Base-by-base conservation (phyloP, 2,888 invertebrate genomes). In the Mimumesa dahlbomi region DNA sequence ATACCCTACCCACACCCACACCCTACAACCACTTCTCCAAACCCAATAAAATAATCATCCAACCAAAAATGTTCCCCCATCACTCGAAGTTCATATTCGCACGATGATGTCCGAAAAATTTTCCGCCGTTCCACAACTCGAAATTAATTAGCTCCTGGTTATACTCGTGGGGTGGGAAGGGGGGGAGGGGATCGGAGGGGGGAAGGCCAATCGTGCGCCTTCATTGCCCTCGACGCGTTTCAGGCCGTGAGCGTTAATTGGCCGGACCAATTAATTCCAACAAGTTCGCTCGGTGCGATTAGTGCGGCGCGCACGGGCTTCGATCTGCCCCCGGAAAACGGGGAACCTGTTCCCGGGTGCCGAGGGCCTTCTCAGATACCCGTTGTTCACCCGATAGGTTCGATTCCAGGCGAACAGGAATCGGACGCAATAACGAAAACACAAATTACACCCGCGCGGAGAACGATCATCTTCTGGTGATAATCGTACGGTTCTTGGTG, bases 261-360 rank as follows among this genome's bases (percentile, higher is more conserved):
- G 88, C 84, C 83, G 83, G 84, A 87, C 85, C 88, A 89, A 88
- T 88, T 89, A 89, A 88, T 89, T 88, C 87, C 87, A 85, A 88
- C 88, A 87, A 88, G 88, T 85, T 87, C 83, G 84, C 84, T 81
- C 82, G 81, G 78, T 83, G 84, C 83, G 87, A 87, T 87, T 87
- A 87, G 85, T 82, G 84, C 71, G 72, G 65, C 25, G 59, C 49
- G 40, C 65, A 61, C 69, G 34, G n/a, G 53, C 56, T 59, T 62
- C 62, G 68, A 67, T 73, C 75, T 82, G 76, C 73, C 78, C 75
- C 82, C 86, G 84, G 85, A 86, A 86, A 85, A 82, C 83, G 75
- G 76, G 78, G 81, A 86, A 86, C 84, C 85, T 84, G 85, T 85
- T 85, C 74, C n/a, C n/a, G n/a, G n/a, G n/a, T n/a, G n/a, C n/a